Evolutionary conservation across 2,113 vertebrate species (phyloP).

Genomic region (Hystrix cristata): DNA sequence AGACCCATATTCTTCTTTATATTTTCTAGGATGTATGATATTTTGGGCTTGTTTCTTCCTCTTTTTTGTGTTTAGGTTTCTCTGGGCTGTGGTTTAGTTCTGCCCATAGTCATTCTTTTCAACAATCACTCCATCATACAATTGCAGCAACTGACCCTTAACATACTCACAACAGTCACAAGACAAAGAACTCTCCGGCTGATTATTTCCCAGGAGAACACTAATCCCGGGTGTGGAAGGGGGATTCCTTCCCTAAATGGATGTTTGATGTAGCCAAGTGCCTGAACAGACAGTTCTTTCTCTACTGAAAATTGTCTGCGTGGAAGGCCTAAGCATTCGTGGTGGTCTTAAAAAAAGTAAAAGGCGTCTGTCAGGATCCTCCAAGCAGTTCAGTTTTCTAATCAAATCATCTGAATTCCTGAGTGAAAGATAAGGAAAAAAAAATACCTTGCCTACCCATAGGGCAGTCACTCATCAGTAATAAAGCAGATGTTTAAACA

Average conservation of each 20-base stretch:
- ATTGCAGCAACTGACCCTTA: constrained; percentile 69
- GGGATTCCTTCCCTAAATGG: constrained; percentile 76
- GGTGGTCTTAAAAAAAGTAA: constrained; percentile 81
- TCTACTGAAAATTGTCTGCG: constrained; percentile 57
- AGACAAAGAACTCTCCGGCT: constrained; percentile 63
- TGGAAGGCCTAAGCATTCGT: constrained; percentile 69
- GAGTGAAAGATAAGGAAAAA: constrained; percentile 79
- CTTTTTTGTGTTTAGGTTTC: background rate
- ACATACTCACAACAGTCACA: constrained; percentile 65
- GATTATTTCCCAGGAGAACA: constrained; percentile 69
- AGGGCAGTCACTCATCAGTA: constrained; percentile 78
- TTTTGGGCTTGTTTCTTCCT: background rate
- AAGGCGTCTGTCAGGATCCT: constrained; percentile 78
- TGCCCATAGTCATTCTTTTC: background rate
- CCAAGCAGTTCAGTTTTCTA: constrained; percentile 69
- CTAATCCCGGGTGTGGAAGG: constrained; percentile 59
- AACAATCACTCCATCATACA: constrained; percentile 52
- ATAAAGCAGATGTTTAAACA: constrained; percentile 84
- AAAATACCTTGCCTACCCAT: constrained; percentile 4
- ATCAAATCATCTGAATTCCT: constrained; percentile 81
- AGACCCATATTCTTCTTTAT: background rate
- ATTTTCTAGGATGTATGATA: background rate
- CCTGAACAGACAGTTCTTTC: constrained; percentile 62
- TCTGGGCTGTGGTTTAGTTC: constrained; percentile 42
- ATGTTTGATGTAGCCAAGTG: constrained; percentile 58